Evolutionary conservation across 2,113 vertebrate species (phyloP).

Genomic region (Bos taurus): ARS-UCD2.0 NC_037330.1:78331001-78331500

Average conservation of each 20-base stretch:
- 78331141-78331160: not conserved
- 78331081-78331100: not conserved
- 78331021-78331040: not conserved
- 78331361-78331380: not conserved
- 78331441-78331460: not conserved
- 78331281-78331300: not conserved
- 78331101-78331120: not conserved
- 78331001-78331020: not conserved
- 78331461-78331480: not conserved
- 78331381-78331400: not conserved
- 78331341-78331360: not conserved
- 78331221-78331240: not conserved
- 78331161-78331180: not conserved
- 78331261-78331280: not conserved
- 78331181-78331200: not conserved
- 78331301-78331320: not conserved
- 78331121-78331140: not conserved
- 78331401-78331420: not conserved
- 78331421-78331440: not conserved
- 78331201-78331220: not conserved
- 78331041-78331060: not conserved
- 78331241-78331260: not conserved
- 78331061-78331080: not conserved
- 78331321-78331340: not conserved
- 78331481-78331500: not conserved